Base-by-base conservation (phyloP, 2,113 vertebrate species). In the Trichechus manatus region DNA sequence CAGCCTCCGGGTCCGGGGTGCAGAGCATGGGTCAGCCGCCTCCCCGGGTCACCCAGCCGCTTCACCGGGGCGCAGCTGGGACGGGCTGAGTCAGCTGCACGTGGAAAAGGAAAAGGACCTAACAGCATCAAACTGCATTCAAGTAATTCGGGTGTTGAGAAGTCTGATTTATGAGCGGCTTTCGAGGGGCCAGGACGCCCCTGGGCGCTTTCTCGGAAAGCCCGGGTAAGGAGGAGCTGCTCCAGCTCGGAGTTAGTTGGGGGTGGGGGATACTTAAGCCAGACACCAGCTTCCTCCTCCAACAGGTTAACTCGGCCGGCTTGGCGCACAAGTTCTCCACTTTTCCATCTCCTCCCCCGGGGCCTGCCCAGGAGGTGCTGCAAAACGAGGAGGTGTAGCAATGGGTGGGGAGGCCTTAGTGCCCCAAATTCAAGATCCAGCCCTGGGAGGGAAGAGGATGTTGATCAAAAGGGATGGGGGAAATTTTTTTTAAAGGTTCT, bases 121-220 rank as follows among this genome's bases (percentile, higher is more conserved):
- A 53, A 92, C 64, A 77, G 70, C 87, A 93, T 74, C 78, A 85
- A 72, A 83, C 82, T 5, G 33, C 42, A 44, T 36, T 92, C 63
- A 91, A 96, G 94, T 80, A 89, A 95, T 93, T 94, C 23, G 47
- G 74, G 36, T 39, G 88, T 36, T 61, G 77, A 93, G 91, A 89
- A 75, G 85, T 63, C 17, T 2, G 31, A 77, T 91, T 95, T 85
- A 87, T 13, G 79, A 78, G 33, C 10, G 33, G 88, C 25, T 96
- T 84, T 33, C 9, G 20, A 68, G 39, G 50, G 22, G 6, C 39
- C 29, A 0, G 87, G 29, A 78, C 66, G 68, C 36, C 77, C 56
- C 8, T 27, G 33, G 68, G 82, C 33, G 31, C 90, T 96, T 95
- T 96, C 78, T 91, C 82, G 25, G 79, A 91, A 88, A 15, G 53